phyloP scores from a whole-genome alignment of 2,888 invertebrate genomes.

The Parasteatoda lunata region DNA sequence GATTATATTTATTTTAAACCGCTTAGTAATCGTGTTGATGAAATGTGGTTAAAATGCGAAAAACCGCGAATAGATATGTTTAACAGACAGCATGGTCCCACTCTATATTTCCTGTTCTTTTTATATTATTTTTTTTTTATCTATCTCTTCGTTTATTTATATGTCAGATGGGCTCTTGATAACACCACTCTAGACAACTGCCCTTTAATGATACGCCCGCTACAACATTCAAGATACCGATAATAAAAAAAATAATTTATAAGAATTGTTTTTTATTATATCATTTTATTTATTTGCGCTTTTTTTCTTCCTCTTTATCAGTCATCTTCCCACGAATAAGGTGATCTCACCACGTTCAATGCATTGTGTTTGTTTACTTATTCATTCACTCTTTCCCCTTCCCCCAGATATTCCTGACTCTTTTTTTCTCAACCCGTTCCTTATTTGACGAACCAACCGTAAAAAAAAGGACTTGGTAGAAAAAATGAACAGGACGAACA shows the following conservation, averaged over 20 bases:
- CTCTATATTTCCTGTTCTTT: conserved; percentile 9
- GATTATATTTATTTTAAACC: too few relatives aligned
- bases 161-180: not conserved
- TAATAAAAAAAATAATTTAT: conserved; percentile 13
- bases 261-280: conserved; percentile 22
- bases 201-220: too few relatives aligned
- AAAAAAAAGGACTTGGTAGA: conserved; percentile 1
- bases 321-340: conserved; percentile 41
- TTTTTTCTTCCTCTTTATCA: not conserved
- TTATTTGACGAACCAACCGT: conserved; percentile 53
- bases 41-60: not conserved
- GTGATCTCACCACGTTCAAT: conserved; percentile 12
- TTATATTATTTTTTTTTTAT: conserved; percentile 1
- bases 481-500: conserved; percentile 39
- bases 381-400: not conserved
- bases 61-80: conserved; percentile 14
- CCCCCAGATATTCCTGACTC: too few relatives aligned
- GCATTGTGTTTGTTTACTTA: conserved; percentile 40
- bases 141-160: conserved; percentile 27
- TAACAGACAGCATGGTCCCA: conserved; percentile 39
- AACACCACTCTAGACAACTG: too few relatives aligned
- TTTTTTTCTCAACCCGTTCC: conserved; percentile 28
- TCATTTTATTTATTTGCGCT: not conserved
- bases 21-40: too few relatives aligned
- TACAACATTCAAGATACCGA: conserved; percentile 9